Conservation (phyloP, 2,888 invertebrate genomes). For the Griposia aprilina region DNA sequence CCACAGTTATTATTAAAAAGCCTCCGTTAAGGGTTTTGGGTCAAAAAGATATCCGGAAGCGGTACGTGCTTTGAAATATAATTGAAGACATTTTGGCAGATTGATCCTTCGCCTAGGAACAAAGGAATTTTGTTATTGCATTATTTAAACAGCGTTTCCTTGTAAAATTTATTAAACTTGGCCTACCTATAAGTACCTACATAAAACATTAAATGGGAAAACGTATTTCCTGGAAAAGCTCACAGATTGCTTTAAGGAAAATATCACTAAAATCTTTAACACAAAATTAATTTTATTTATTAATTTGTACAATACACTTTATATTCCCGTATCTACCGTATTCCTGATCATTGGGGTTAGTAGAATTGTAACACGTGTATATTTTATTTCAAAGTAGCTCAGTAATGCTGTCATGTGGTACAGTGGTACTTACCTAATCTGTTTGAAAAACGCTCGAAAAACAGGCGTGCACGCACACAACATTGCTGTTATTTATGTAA, state of each 20-base stretch:
- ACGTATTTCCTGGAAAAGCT: background rate
- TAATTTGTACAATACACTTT: background rate
- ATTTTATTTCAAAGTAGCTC: background rate
- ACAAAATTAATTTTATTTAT: background rate
- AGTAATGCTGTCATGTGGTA: background rate
- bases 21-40: constrained; percentile 40
- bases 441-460: background rate
- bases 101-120: constrained; percentile 21
- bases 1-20: constrained; percentile 49
- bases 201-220: background rate
- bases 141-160: constrained; percentile 9
- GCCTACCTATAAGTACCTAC: background rate
- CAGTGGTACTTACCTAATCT: background rate
- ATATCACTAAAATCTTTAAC: background rate
- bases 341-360: background rate
- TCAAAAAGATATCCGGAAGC: constrained; percentile 46
- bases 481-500: background rate
- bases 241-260: background rate
- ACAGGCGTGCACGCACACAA: background rate
- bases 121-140: background rate
- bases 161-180: background rate
- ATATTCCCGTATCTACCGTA: too few species aligned
- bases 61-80: constrained; percentile 40
- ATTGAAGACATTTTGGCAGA: constrained; percentile 23
- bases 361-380: background rate